A percentile compares a stretch with the other conserved stretches of the same genome.
Evolutionary conservation across 64 coral and sea anemone genomes (phyloP).

Genomic region (Pocillopora damicornis): DNA sequence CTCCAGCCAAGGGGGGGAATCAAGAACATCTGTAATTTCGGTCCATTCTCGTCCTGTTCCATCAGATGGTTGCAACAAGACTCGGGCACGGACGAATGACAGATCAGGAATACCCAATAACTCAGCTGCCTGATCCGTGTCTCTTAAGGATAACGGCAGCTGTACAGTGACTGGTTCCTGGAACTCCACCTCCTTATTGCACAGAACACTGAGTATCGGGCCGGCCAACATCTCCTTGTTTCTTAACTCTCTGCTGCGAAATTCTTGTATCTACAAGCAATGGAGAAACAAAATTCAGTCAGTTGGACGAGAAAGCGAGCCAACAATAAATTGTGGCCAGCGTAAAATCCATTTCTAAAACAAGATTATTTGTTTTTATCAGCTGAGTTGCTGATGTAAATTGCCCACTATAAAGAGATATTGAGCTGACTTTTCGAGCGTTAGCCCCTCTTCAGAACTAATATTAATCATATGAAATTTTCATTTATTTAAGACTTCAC

Average conservation of each 20-base stretch:
- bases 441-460: no score
- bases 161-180: constrained; percentile 1
- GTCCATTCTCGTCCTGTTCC: not conserved
- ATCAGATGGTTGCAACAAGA: constrained; percentile 6
- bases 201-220: constrained; percentile 2
- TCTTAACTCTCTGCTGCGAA: not conserved
- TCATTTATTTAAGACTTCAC: no score
- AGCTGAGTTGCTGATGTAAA: no score
- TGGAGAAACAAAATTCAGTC: not conserved
- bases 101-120: not conserved
- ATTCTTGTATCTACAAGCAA: constrained; percentile 1
- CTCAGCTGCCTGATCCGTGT: not conserved
- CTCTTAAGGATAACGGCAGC: not conserved
- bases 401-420: no score
- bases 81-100: not conserved
- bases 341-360: not conserved
- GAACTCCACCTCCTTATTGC: not conserved
- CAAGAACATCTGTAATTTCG: constrained; percentile 1
- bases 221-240: not conserved
- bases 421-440: not conserved
- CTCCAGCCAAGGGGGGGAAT: not conserved
- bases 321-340: not conserved
- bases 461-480: no score
- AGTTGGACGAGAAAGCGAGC: not conserved
- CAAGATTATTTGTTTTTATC: no score